Conservation (phyloP, 2,113 vertebrate genomes). For the Leptocoma aspasia region DNA sequence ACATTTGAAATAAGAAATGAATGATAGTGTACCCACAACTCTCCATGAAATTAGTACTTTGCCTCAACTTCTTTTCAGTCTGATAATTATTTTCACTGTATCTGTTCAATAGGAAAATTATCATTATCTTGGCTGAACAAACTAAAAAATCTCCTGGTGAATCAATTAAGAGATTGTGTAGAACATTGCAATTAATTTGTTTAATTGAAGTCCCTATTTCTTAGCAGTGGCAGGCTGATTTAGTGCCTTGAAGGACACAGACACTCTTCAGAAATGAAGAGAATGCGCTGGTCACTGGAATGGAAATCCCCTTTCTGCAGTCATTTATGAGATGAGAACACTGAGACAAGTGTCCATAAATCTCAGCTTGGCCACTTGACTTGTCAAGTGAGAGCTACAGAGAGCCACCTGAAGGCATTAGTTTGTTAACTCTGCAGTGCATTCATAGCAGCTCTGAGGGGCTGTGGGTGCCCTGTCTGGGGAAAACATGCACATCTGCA, state of each 20-base stretch:
- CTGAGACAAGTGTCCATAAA: constrained; percentile 6
- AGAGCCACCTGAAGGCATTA: not conserved
- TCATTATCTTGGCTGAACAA: constrained; percentile 1
- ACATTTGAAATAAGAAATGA: not conserved
- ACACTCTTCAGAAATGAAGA: constrained; percentile 4
- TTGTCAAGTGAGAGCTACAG: not conserved
- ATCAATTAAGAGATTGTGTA: constrained; percentile 14
- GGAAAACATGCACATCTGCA: not conserved
- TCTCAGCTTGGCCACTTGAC: not conserved
- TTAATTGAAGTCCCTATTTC: constrained; percentile 17
- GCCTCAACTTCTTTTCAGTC: not conserved
- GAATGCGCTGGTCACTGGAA: not conserved
- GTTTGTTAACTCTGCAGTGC: rapidly evolving
- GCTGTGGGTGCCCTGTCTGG: not conserved
- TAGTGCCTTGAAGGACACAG: constrained; percentile 2
- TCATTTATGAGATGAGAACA: constrained; percentile 11
- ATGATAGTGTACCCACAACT: not conserved
- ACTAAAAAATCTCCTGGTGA: not conserved
- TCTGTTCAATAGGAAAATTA: not conserved
- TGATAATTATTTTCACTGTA: not conserved
- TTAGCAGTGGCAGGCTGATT: not conserved
- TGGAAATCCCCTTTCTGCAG: constrained; percentile 12
- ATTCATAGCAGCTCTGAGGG: rapidly evolving
- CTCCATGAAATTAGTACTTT: not conserved
- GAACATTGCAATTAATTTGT: constrained; percentile 14